Evolutionary conservation across 2,888 invertebrate genomes (phyloP), one percentile per base, ranked within the genome.

Genomic region (Drepanosiphum platanoidis): DNA sequence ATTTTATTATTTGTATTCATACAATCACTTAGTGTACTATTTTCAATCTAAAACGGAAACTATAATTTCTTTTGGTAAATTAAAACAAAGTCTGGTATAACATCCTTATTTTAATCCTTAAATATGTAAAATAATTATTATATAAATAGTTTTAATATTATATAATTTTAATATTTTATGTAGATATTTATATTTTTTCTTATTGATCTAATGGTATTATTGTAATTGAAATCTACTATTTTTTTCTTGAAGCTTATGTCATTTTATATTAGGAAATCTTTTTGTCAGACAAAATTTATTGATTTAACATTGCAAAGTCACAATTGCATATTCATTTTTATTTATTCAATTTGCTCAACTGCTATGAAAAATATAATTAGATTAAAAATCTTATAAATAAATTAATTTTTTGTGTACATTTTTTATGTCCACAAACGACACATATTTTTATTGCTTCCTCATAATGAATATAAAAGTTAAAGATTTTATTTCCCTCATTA

Each of bases 271-370:
- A 58, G 71, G 58, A 39, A 80, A 58, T 70, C 32, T 18, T 34
- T 68, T 80, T 70, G 34, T 80, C 36, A 1, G 30, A 80, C 11
- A 71, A 39, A 3, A 61, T 27, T 79, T 46, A 30, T 68, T 52
- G 58, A 39, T 71, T 71, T 30, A 42, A 52, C 52, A 81, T 39
- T 61, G 36, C 39, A 30, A 81, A 81, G 39, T 36, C 36, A 71
- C 39, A 39, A 71, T 61, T 39, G 71, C 71, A 39, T 58, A 71
- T 71, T 81, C 18, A 71, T 58, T 71, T 81, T 83, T 42, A 74
- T 83, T 74, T 74, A 66, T 83, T 74, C 64, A 83, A 83, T 74
- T 83, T 83, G 82, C 82, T 83, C 82, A 83, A 83, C 42, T 83
- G 82, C 82, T 83, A 74, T 18, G 11, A 46, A 74, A 64, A 46